Percentiles rank a stretch among this genome's conserved stretches.
These are phyloP conservation scores for Lepidostoma basale DNA, from an alignment of 1,140 invertebrate species.

Conservation along the genomic window DNA sequence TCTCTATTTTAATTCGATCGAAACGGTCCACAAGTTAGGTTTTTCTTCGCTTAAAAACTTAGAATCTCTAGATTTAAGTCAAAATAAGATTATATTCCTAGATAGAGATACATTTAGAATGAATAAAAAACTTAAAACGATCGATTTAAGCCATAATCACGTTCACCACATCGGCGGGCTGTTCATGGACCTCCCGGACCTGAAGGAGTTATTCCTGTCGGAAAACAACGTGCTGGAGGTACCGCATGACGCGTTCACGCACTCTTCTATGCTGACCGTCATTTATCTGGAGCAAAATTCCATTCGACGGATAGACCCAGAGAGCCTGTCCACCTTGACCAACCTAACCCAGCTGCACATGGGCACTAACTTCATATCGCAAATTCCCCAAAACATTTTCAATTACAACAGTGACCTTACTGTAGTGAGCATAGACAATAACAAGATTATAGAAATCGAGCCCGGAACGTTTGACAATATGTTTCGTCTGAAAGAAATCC, in stretches of 20 bases:
- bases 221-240: conserved; percentile 90
- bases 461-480: conserved; percentile 79
- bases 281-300: conserved; percentile 89
- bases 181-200: conserved; percentile 77
- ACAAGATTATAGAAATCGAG: conserved; percentile 81
- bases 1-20: conserved; percentile 83
- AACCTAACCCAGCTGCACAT: conserved; percentile 84
- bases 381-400: conserved; percentile 76
- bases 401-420: conserved; percentile 74
- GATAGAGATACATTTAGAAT: conserved; percentile 73
- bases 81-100: conserved; percentile 81
- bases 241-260: conserved; percentile 78
- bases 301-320: conserved; percentile 75
- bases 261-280: conserved; percentile 76
- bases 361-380: conserved; percentile 83
- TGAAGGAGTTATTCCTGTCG: conserved; percentile 82
- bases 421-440: conserved; percentile 88
- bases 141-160: conserved; percentile 89
- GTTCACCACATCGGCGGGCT: conserved; percentile 82
- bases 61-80: conserved; percentile 85
- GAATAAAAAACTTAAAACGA: conserved; percentile 76
- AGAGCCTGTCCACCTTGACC: conserved; percentile 72
- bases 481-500: conserved; percentile 77
- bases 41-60: conserved; percentile 75
- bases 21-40: conserved; percentile 75